Conservation (phyloP, 2,888 invertebrate species). For the Campoletis raptor region DNA sequence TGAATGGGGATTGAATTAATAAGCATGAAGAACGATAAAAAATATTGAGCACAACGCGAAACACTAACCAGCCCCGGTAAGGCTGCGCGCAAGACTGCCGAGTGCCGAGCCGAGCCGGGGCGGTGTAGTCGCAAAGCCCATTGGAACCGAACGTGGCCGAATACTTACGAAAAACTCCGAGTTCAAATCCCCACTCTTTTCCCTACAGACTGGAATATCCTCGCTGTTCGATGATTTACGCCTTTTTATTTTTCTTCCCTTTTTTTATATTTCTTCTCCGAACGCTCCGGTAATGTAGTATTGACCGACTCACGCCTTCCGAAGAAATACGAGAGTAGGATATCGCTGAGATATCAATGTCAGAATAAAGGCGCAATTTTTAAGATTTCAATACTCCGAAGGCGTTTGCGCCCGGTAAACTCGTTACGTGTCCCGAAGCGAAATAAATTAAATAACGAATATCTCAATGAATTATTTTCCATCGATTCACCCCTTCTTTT, state of each 20-base stretch:
- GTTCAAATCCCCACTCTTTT: neutral
- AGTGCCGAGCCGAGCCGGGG: no score
- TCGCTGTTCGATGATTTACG: constrained; percentile 25
- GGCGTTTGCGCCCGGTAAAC: constrained; percentile 10
- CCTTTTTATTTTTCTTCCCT: constrained; percentile 23
- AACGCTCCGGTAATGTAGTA: constrained; percentile 21
- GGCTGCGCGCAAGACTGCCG: constrained; percentile 78
- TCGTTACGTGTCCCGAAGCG: neutral
- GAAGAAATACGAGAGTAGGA: constrained; percentile 16
- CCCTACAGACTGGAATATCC: constrained; percentile 5
- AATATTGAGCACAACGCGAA: constrained; percentile 19
- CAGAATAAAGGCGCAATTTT: neutral
- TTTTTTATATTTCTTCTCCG: constrained; percentile 9
- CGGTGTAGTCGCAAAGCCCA: constrained; percentile 67
- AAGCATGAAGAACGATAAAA: constrained; percentile 39
- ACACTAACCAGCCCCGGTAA: constrained; percentile 64
- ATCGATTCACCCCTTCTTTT: neutral
- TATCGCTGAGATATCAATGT: constrained; percentile 8
- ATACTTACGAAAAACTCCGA: constrained; percentile 70
- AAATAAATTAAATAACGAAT: neutral
- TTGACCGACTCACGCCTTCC: constrained; percentile 20
- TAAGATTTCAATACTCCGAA: neutral
- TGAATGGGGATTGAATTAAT: constrained; percentile 28
- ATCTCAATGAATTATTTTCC: neutral
- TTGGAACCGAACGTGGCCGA: constrained; percentile 42